phyloP scores from a whole-genome alignment of 2,113 vertebrate species.

The Cariama cristata region DNA sequence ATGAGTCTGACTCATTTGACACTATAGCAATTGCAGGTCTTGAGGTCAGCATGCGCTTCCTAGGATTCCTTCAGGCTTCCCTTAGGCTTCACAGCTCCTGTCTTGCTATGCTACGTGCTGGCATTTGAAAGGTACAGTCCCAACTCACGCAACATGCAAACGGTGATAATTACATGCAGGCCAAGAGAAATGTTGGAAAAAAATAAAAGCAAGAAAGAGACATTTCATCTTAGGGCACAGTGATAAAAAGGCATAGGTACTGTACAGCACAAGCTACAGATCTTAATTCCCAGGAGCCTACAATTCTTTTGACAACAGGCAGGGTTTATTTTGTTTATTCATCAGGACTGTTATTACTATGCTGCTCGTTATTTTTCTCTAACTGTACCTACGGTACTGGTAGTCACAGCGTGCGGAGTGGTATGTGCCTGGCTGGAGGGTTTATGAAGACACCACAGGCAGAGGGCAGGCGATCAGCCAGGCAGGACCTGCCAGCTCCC shows the following conservation, averaged over 20 bases:
- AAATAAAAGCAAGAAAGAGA: background rate
- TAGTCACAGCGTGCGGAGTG: background rate
- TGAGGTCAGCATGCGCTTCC: fast-evolving
- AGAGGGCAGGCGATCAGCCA: background rate
- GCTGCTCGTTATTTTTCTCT: background rate
- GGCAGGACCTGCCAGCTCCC: background rate
- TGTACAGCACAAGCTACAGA: background rate
- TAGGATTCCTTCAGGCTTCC: background rate
- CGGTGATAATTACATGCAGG: background rate
- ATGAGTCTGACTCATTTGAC: background rate
- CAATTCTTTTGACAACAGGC: background rate
- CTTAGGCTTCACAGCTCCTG: background rate
- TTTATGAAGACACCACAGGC: background rate
- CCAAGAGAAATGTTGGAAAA: background rate
- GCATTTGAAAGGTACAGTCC: background rate
- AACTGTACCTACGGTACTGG: background rate
- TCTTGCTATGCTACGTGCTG: fast-evolving
- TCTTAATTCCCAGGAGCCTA: background rate
- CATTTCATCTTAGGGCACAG: background rate
- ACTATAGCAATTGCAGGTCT: background rate
- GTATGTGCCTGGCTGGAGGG: background rate
- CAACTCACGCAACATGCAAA: background rate
- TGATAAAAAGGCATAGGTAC: background rate
- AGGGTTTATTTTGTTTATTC: background rate
- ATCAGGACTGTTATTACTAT: background rate